Conservation (phyloP, 2,797 vertebrate species). For the Myripristis murdjan region DNA sequence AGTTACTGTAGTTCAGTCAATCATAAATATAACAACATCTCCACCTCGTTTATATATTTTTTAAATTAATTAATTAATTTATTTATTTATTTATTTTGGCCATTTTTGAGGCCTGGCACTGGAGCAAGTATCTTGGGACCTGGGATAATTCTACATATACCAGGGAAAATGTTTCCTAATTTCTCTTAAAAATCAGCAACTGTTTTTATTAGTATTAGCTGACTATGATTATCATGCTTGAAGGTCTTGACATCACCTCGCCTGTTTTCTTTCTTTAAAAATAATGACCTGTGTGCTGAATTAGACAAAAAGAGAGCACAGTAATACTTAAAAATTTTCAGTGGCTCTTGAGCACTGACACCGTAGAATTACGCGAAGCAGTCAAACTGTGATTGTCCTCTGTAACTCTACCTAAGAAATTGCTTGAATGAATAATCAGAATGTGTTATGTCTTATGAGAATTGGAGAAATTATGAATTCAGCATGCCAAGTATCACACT, state of each 20-base stretch:
- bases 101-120: neutral
- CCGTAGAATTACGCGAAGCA: neutral
- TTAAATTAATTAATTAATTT: too few species aligned
- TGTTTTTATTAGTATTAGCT: neutral
- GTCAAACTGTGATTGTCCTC: neutral
- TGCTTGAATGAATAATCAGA: conserved; percentile 24
- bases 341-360: neutral
- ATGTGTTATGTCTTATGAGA: conserved; percentile 30
- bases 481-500: conserved; percentile 53
- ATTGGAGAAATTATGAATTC: conserved; percentile 53
- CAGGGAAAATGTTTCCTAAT: neutral
- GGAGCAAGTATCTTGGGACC: neutral
- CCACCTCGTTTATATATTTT: neutral
- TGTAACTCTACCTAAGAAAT: conserved; percentile 1
- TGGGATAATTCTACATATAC: neutral
- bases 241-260: neutral
- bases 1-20: neutral
- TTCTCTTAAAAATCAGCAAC: neutral
- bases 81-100: neutral
- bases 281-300: neutral
- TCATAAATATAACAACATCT: neutral
- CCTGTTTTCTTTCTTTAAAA: neutral
- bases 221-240: neutral
- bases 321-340: neutral
- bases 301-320: neutral